Base-by-base conservation (phyloP, 1,140 invertebrate genomes). In the Oppia nitens region DNA sequence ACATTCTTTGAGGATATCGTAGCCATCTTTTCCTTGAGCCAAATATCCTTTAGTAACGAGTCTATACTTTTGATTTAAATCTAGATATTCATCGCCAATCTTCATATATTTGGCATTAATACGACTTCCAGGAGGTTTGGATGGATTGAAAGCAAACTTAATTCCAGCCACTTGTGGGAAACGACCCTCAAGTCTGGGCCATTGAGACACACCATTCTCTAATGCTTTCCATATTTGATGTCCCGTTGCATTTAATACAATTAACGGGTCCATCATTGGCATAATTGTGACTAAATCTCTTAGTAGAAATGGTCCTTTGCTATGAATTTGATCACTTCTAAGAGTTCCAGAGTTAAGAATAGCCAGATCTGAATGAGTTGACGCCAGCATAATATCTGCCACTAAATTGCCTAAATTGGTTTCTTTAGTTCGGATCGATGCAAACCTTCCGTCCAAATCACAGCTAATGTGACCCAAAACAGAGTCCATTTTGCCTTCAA, bases 401-500 rank as follows among this genome's bases (percentile, higher is more conserved):
- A 89, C 79, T 79, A 89, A 91, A 73, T 91, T 90, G 53, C 88
- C 75, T 57, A 92, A 74, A 76, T 92, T 92, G 6, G 86, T 85
- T 75, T 93, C 89, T 62, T 76, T 70, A 0, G 84, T 85, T 47
- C 89, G 73, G 60, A 92, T 81, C 24, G 75, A 74, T 2, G 79
- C 76, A 74, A 92, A 93, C 28, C 84, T 72, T 1, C 87, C 87
- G 68, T 93, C 87, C 51, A 93, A 71, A 55, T 85, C 83, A 14
- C 87, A 84, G 56, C 78, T 75, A 71, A 91, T 87, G 63, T 78
- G 77, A 25, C 87, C 88, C 48, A 93, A 72, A 9, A 86, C 77
- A 66, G 84, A 82, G 61, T 83, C 83, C 79, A 92, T 81, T 71
- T 86, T 87, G 21, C 79, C 80, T 66, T 84, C 82, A 60, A 90